A percentile compares a stretch with the other conserved stretches of the same genome.
These are phyloP conservation scores for Plebejus melissa DNA, from an alignment of 2,888 invertebrate genomes.

Conservation along the genomic window DNA sequence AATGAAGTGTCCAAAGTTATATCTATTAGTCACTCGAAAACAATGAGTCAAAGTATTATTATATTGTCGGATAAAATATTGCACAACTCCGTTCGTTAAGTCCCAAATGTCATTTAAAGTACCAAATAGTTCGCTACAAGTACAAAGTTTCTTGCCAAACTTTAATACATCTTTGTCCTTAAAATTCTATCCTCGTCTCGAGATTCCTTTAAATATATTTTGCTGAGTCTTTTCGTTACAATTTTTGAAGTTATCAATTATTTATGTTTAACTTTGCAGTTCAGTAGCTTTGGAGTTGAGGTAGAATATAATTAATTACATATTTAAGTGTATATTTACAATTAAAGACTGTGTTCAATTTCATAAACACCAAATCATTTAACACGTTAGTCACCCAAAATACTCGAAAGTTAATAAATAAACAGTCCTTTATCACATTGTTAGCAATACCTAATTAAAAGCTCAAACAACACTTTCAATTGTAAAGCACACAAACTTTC, in stretches of 20 bases:
- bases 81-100: constrained; percentile 32
- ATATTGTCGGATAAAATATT: constrained; percentile 33
- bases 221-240: not conserved
- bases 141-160: constrained; percentile 22
- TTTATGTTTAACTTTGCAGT: not conserved
- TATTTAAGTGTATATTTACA: too few species aligned
- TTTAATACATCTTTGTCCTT: constrained; percentile 30
- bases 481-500: not conserved
- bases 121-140: constrained; percentile 30
- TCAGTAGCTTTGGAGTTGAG: not conserved
- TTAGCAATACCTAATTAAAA: too few species aligned
- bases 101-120: constrained; percentile 36
- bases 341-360: too few species aligned
- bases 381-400: too few species aligned
- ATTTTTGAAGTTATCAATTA: constrained; percentile 9
- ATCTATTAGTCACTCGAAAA: constrained; percentile 28
- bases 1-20: constrained; percentile 12
- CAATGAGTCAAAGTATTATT: constrained; percentile 29
- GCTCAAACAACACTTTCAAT: too few species aligned
- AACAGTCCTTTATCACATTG: too few species aligned
- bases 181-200: constrained; percentile 27
- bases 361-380: too few species aligned
- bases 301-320: too few species aligned
- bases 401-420: too few species aligned
- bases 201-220: constrained; percentile 27